A percentile compares a stretch with the other conserved stretches of the same genome.
Conservation (phyloP, 2,888 invertebrate genomes). For the Dendrolimus houi region DNA sequence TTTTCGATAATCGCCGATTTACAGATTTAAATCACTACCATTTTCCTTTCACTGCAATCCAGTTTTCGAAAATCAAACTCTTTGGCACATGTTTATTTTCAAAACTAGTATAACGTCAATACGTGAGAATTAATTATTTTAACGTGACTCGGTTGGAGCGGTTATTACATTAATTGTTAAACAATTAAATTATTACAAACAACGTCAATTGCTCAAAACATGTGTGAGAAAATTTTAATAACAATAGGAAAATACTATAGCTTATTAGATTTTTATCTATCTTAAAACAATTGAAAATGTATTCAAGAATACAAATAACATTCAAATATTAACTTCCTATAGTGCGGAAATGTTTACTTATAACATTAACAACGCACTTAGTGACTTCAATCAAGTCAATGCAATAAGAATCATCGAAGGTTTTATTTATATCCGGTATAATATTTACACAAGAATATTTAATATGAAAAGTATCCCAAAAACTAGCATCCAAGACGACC, state of each 20-base stretch:
- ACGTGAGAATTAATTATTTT: not conserved
- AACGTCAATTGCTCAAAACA: not conserved
- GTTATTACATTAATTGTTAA: not conserved
- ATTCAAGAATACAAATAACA: not conserved
- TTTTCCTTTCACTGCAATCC: slow-evolving; percentile 9
- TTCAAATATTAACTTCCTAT: not conserved
- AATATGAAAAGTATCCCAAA: too few species aligned
- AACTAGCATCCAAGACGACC: too few species aligned
- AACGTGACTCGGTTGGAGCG: not conserved
- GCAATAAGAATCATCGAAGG: not conserved
- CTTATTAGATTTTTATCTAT: not conserved
- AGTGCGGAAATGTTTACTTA: not conserved
- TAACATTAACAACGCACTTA: not conserved
- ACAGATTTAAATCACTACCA: slow-evolving; percentile 11
- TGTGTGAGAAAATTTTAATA: not conserved
- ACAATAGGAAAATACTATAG: not conserved
- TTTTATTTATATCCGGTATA: too few species aligned
- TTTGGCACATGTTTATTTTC: not conserved
- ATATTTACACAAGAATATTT: too few species aligned
- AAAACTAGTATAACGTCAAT: not conserved
- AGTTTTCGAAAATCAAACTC: not conserved
- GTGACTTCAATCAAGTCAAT: not conserved
- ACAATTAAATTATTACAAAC: not conserved
- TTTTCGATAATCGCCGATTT: not conserved
- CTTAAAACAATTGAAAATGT: not conserved